Base-by-base conservation (phyloP, 2,888 invertebrate species). In the Muschampia plurimacula region DNA sequence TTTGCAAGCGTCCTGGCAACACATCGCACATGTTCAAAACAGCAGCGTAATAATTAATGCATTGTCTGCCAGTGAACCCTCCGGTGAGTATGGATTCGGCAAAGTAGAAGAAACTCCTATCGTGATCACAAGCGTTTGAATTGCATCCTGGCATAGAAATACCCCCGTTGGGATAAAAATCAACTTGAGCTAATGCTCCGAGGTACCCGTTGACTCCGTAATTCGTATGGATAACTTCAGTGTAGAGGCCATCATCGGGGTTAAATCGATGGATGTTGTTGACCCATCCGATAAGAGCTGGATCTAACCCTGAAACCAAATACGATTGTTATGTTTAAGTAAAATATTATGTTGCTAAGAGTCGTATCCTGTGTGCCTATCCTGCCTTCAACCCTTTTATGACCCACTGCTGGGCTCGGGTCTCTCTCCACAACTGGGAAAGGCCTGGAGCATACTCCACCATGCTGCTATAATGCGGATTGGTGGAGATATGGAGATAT, bases 141-240 rank as follows among this genome's bases (percentile, higher is more conserved):
- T 82, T 76, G 64, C 91, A 91, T 1, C 90, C 90, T 2, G 90
- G 89, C 90, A 90, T 90, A 4, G 85, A 84, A 28, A 87, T 82
- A 0, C 89, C 91, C 0, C 88, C 88, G 52, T 91, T 91, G 2
- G 89, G 89, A 63, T 91, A 91, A 73, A 91, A 90, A 74, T 91
- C 91, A 0, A 88, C 87, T 13, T 89, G 80, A 13, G 80, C 91
- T 46, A 89, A 77, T 44, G 84, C 84, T 6, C 78, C 84, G 1
- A 89, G 74, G 64, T 85, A 90, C 0, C 91, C 91, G 49, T 84
- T 84, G 46, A 89, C 74, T 2, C 88, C 89, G 39, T 84, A 85
- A 76, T 90, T 91, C 0, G 90, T 90, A 69, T 90, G 90, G 32
- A 91, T 86, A 0, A 89, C 91, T 83, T 91, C 90, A 2, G 90